Evolutionary conservation across 2,113 vertebrate species (phyloP).

Genomic region (Callocephalon fimbriatum): DNA sequence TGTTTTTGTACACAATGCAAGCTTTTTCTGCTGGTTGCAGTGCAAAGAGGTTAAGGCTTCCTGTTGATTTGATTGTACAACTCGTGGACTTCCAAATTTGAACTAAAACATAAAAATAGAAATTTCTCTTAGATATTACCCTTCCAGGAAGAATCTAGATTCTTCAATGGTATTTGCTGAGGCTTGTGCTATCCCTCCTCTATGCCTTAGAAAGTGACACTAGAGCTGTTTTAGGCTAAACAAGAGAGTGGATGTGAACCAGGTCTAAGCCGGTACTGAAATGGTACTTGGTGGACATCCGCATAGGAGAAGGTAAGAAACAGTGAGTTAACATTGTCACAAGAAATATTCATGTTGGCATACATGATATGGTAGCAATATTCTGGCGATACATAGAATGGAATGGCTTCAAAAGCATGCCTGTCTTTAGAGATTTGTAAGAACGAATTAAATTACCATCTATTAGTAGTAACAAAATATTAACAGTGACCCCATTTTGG

Average conservation of each 20-base stretch:
- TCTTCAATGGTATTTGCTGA: not conserved
- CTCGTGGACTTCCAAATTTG: not conserved
- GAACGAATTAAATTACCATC: not conserved
- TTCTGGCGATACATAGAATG: rapidly evolving
- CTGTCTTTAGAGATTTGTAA: not conserved
- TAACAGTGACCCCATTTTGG: not conserved
- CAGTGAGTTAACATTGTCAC: not conserved
- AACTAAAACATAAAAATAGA: not conserved
- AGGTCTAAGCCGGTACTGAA: not conserved
- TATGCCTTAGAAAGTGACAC: not conserved
- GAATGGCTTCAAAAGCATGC: not conserved
- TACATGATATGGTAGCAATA: not conserved
- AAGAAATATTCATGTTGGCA: not conserved
- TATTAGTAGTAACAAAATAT: not conserved
- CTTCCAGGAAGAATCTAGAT: not conserved
- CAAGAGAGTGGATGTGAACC: not conserved
- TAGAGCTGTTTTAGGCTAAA: not conserved
- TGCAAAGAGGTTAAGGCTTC: not conserved
- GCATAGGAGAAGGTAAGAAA: not conserved
- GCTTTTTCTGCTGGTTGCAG: not conserved
- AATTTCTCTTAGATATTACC: not conserved
- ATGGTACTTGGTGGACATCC: not conserved
- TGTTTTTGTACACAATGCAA: not conserved
- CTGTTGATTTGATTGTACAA: not conserved
- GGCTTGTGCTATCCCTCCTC: not conserved